A percentile compares a stretch with the other conserved stretches of the same genome.
Conservation (phyloP, 2,888 invertebrate species). For the Acleris emargana region DNA sequence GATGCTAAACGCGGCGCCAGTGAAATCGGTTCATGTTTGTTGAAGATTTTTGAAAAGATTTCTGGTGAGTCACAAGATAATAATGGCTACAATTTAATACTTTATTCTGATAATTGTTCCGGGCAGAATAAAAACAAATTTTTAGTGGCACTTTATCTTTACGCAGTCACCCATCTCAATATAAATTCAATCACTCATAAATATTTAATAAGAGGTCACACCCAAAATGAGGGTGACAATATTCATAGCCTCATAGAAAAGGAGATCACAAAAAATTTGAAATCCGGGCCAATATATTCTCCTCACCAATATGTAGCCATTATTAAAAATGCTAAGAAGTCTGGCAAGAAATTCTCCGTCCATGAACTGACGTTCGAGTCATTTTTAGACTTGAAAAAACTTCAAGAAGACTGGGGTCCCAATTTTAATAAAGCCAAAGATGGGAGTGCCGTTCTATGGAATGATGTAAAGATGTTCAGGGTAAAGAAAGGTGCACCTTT, state of each 20-base stretch:
- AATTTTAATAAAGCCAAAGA: constrained; percentile 35
- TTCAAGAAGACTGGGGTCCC: constrained; percentile 40
- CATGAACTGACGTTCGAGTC: constrained; percentile 42
- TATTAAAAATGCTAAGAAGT: constrained; percentile 47
- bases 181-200: constrained; percentile 41
- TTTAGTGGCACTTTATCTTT: constrained; percentile 36
- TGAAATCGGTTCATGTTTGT: constrained; percentile 41
- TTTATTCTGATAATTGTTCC: constrained; percentile 40
- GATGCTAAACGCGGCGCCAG: constrained; percentile 42
- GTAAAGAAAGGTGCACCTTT: constrained; percentile 5
- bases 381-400: constrained; percentile 44
- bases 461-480: neutral
- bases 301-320: constrained; percentile 42
- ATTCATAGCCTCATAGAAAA: constrained; percentile 42
- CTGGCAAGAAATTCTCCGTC: constrained; percentile 42
- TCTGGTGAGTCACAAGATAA: neutral
- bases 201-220: constrained; percentile 45
- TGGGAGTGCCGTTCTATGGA: constrained; percentile 1
- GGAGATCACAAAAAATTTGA: constrained; percentile 37
- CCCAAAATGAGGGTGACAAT: constrained; percentile 43
- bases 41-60: constrained; percentile 33
- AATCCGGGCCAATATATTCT: constrained; percentile 42
- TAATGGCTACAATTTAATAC: neutral
- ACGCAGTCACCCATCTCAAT: constrained; percentile 35
- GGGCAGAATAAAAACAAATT: constrained; percentile 43